Evolutionary conservation across 2,113 vertebrate genomes (phyloP), one percentile per base, ranked within the genome.

Genomic region (Potamarius usumacintae): DNA sequence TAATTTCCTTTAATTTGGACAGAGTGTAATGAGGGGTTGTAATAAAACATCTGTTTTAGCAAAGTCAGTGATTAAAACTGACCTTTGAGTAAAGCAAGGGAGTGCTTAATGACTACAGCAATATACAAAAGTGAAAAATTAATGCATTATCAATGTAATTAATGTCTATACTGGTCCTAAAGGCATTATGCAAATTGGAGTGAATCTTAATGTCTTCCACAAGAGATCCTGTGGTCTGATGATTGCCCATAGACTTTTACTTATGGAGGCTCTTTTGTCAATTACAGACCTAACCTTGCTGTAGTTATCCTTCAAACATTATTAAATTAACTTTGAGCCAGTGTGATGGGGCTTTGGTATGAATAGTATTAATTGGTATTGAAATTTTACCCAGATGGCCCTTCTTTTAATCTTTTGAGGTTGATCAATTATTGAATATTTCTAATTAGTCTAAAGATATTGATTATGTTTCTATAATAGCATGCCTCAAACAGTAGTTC

Each of bases 31-130:
- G 91, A 89, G 87, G 87, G 83, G 86, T 86, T 93, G 90, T 90
- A 91, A 92, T 91, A 93, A 92, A 92, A 91, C 87, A 92, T 91
- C 91, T 89, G 76, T 85, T 93, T 91, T 92, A 91, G 90, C 91
- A 92, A 86, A 91, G 88, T 89, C 34, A 63, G 85, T 92, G 92
- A 94, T 93, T 94, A 94, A 93, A 91, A 92, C 81, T 94, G 93
- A 94, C 92, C 92, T 94, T 93, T 93, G 88, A 63, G 77, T 85
- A 87, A 89, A 89, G 90, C 85, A 65, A 65, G 82, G 72, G 90
- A 89, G 89, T 91, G 90, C 76, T 92, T 90, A 89, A 90, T 87
- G 79, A 91, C 88, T 90, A 87, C 71, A 57, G 89, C 85, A 83
- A 53, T 85, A 89, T 88, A 88, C 84, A 91, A 90, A 88, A 81